Evolutionary conservation across 2,888 invertebrate species (phyloP).

Genomic region (Athalia rosae): DNA sequence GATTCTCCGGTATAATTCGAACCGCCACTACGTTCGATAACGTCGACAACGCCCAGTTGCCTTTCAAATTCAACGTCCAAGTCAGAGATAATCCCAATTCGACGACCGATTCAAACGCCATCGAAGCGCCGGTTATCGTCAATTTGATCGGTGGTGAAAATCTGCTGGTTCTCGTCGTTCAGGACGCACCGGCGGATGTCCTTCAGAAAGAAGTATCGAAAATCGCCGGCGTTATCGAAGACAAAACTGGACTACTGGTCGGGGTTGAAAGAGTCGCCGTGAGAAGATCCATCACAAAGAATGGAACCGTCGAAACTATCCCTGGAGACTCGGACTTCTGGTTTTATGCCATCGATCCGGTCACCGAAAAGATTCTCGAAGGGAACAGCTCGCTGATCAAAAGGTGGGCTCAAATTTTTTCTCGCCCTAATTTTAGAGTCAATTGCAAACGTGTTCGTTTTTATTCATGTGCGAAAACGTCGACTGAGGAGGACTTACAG

Average conservation of each 20-base stretch:
- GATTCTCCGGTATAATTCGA: conserved; percentile 84
- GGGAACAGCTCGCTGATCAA: conserved; percentile 84
- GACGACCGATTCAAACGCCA: conserved; percentile 78
- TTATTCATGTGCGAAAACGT: not conserved
- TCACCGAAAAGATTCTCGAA: conserved; percentile 82
- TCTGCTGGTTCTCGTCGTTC: conserved; percentile 85
- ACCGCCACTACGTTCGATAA: conserved; percentile 85
- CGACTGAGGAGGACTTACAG: too few species aligned
- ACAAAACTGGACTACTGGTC: conserved; percentile 84
- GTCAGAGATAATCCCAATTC: conserved; percentile 84
- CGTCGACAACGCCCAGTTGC: conserved; percentile 78
- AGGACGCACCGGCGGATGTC: conserved; percentile 83
- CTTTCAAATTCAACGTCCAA: conserved; percentile 81
- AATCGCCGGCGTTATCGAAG: conserved; percentile 81
- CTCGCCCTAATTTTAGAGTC: not conserved
- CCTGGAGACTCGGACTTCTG: conserved; percentile 88
- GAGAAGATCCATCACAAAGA: conserved; percentile 82
- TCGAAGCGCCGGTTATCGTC: conserved; percentile 81
- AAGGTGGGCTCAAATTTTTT: conserved; percentile 75
- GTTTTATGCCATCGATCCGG: conserved; percentile 90
- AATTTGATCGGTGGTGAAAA: conserved; percentile 87
- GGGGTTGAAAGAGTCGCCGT: conserved; percentile 91
- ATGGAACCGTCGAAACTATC: conserved; percentile 83
- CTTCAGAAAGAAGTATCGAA: conserved; percentile 77
- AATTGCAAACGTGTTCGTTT: not conserved